Conservation (phyloP, 2,888 invertebrate species). For the Drosophila yooni region DNA sequence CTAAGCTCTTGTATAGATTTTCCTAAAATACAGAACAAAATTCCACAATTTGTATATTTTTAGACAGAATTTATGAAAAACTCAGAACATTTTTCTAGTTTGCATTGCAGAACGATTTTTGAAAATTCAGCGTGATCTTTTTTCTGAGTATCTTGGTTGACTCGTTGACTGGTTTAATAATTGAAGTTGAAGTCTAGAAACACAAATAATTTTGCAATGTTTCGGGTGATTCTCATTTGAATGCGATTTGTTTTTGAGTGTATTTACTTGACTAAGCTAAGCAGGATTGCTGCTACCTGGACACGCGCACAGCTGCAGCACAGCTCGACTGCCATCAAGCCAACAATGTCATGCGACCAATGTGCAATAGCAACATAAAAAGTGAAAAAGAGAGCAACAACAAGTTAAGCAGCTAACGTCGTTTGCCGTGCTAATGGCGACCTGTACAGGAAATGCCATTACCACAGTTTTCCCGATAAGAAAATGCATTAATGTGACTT, state of each 20-base stretch:
- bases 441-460: slow-evolving; percentile 71
- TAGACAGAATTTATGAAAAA: too few relatives aligned
- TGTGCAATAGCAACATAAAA: slow-evolving; percentile 19
- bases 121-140: too few relatives aligned
- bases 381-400: background rate
- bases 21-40: background rate
- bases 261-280: slow-evolving; percentile 15
- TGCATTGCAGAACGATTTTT: too few relatives aligned
- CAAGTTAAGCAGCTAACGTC: slow-evolving; percentile 38
- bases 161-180: background rate
- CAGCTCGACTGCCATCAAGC: slow-evolving; percentile 18
- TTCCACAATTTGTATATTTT: background rate
- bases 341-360: slow-evolving; percentile 49
- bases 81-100: too few relatives aligned
- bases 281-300: slow-evolving; percentile 34
- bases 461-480: slow-evolving; percentile 55
- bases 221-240: background rate
- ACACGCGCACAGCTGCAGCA: slow-evolving; percentile 30
- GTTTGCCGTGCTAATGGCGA: slow-evolving; percentile 64
- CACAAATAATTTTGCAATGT: background rate
- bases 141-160: too few relatives aligned
- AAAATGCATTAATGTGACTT: slow-evolving; percentile 64
- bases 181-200: background rate
- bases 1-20: background rate
- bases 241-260: background rate